Percentiles rank a stretch among this genome's conserved stretches.
Evolutionary conservation across 2,888 invertebrate species (phyloP).

Genomic region (Leucophora obtusa): DNA sequence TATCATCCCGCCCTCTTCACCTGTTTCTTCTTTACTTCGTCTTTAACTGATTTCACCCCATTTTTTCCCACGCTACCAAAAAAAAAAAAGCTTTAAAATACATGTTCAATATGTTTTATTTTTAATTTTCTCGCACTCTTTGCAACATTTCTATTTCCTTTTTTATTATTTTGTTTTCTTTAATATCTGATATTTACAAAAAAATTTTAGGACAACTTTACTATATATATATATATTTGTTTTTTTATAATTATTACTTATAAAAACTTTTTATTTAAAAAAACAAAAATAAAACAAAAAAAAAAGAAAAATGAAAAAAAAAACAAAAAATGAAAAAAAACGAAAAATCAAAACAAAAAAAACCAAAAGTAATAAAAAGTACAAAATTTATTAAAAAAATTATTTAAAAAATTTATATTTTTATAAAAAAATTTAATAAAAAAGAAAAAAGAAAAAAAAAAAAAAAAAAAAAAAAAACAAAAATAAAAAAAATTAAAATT

Average conservation of each 20-base stretch:
- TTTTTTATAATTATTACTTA: constrained; percentile 46
- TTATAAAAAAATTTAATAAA: constrained; percentile 32
- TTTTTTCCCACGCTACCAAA: background rate
- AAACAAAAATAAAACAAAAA: constrained; percentile 32
- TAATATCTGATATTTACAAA: constrained; percentile 47
- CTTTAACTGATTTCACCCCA: background rate
- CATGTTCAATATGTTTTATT: background rate
- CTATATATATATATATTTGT: constrained; percentile 10
- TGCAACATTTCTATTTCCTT: constrained; percentile 1
- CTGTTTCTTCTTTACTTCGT: background rate
- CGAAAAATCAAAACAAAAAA: constrained; percentile 64
- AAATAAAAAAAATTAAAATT: constrained; percentile 42
- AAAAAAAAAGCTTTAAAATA: background rate
- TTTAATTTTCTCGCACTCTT: background rate
- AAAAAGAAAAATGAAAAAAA: constrained; percentile 40
- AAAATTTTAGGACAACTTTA: constrained; percentile 56
- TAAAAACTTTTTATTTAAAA: constrained; percentile 52
- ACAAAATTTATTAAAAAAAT: constrained; percentile 34
- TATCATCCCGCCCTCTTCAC: constrained; percentile 7
- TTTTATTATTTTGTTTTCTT: constrained; percentile 39
- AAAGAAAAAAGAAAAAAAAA: constrained; percentile 48
- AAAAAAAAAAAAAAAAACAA: constrained; percentile 46
- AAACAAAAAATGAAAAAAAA: constrained; percentile 32
- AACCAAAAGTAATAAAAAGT: constrained; percentile 19
- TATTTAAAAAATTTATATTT: constrained; percentile 45